These are phyloP conservation scores for Macrotis lagotis DNA, from an alignment of 2,113 vertebrate genomes.

Conservation along the genomic window DNA sequence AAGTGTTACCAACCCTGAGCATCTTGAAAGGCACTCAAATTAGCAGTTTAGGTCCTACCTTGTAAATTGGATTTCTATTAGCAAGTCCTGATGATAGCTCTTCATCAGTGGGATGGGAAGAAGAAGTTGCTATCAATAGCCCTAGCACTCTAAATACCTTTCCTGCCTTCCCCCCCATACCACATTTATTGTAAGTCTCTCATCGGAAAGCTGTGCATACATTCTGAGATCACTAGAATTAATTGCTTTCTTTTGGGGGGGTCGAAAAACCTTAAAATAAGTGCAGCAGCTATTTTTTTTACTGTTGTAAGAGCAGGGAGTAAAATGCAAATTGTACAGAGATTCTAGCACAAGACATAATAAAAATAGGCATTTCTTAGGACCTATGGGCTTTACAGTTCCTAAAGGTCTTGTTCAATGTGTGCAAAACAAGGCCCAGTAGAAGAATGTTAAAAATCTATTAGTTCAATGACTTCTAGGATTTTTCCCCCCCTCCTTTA, in stretches of 20 bases:
- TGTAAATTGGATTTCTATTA: conserved; percentile 68
- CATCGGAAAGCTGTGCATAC: conserved; percentile 45
- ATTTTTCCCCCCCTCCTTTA: background rate
- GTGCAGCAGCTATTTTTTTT: conserved; percentile 47
- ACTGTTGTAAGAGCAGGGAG: conserved; percentile 25
- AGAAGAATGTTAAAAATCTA: background rate
- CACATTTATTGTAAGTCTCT: conserved; percentile 50
- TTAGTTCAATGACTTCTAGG: conserved; percentile 5
- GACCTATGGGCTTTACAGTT: background rate
- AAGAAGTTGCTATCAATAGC: conserved; percentile 44
- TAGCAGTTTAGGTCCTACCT: conserved; percentile 52
- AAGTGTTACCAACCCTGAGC: conserved; percentile 51
- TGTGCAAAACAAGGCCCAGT: background rate
- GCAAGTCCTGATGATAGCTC: conserved; percentile 52
- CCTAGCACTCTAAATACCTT: conserved; percentile 34
- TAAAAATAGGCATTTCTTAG: conserved; percentile 14
- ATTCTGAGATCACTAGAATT: conserved; percentile 39
- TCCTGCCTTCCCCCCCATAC: conserved; percentile 37
- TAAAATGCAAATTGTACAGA: conserved; percentile 20
- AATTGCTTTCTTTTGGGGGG: conserved; percentile 52
- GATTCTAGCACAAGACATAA: conserved; percentile 13
- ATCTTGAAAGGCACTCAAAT: conserved; percentile 63
- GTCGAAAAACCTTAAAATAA: conserved; percentile 53
- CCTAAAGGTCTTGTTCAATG: background rate
- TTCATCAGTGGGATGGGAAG: conserved; percentile 59